Evolutionary conservation across 2,888 invertebrate species (phyloP), one percentile per base, ranked within the genome.

Genomic region (Thyatira batis): DNA sequence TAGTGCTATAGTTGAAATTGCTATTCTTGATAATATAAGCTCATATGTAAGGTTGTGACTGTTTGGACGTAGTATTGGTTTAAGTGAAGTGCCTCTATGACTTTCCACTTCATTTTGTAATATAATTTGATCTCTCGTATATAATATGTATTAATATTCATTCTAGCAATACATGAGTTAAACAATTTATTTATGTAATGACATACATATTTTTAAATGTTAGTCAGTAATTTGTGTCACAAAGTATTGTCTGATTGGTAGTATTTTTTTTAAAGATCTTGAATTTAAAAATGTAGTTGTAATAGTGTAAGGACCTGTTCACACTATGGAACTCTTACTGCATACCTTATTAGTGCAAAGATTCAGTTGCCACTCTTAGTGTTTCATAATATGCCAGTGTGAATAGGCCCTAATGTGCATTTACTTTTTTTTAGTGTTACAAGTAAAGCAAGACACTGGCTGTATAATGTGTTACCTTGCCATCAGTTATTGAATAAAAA

Each of bases 41-140:
- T 88, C 88, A 88, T 85, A 78, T 39, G 78, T 76, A 83, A 79
- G 89, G 89, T 89, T 89, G 89, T 89, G 89, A 89, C 81, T 75
- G 82, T 82, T 79, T 75, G 78, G 65, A 76, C 59, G 63, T 83
- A 82, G 69, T 39, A 74, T 79, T 74, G 78, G 78, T 71, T 65
- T 77, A 81, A 76, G 69, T 65, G 69, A 87, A 85, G 87, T 87
- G 87, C 84, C 87, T 87, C 73, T 69, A 67, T 65, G 63, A 65
- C 64, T 58, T 57, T 17, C 43, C 57, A 54, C 57, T 56, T 51
- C 30, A 50, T 45, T n/a, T 23, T 10, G 23, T 20, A 17, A 39
- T 39, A 39, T 39, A 17, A 39, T 39, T 39, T 39, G 39, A 39
- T 39, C 39, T 30, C 30, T 39, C 39, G n/a, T 17, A 13, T 33